phyloP scores from a whole-genome alignment of 2,113 vertebrate genomes.

The Vulpes vulpes region DNA sequence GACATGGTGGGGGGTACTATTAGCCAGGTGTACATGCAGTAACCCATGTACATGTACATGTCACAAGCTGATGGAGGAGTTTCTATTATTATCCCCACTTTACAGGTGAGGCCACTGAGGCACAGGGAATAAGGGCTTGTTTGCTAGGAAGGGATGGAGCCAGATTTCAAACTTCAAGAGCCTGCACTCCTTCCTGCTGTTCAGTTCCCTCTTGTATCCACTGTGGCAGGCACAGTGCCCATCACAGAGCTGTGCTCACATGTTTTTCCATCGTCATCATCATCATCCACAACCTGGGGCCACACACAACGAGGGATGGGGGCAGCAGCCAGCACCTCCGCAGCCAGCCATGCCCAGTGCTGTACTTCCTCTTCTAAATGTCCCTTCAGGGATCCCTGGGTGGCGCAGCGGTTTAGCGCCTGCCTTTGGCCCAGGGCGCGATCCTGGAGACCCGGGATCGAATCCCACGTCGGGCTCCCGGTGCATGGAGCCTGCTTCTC shows the following conservation, averaged over 20 bases:
- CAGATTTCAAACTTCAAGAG: neutral
- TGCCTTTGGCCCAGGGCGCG: no score
- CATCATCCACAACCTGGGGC: neutral
- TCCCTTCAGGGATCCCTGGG: no score
- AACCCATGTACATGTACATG: neutral
- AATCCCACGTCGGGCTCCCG: no score
- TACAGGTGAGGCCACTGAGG: neutral
- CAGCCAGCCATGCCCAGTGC: neutral
- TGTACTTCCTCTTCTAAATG: neutral
- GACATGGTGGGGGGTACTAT: no score
- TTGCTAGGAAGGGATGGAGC: neutral
- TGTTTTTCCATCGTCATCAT: neutral
- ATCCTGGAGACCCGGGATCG: no score
- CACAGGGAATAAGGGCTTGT: neutral
- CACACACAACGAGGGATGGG: neutral
- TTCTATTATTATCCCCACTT: neutral
- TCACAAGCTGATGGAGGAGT: neutral
- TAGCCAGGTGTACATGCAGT: rapidly evolving
- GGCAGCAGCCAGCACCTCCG: neutral
- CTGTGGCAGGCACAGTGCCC: neutral
- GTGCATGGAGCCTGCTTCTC: no score
- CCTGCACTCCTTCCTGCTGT: neutral
- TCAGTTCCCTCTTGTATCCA: neutral
- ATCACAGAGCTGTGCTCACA: neutral
- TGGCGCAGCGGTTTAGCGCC: no score